Evolutionary conservation across 1,140 invertebrate genomes (phyloP), one percentile per base, ranked within the genome.

Genomic region (Druon quercuslanigerum): DNA sequence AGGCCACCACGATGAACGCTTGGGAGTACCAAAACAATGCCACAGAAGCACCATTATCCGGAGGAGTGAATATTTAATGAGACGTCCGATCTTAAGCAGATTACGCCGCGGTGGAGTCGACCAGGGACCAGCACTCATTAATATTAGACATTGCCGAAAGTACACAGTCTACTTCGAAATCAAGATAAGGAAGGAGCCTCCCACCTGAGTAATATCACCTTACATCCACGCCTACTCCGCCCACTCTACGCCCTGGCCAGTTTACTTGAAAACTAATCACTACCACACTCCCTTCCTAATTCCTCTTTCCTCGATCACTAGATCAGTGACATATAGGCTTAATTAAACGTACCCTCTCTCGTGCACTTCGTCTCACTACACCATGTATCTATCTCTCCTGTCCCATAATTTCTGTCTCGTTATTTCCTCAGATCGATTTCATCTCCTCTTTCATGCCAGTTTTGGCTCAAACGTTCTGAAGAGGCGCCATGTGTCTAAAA

Each of bases 41-140:
- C 54, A 33, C 17, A 50, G 54, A 71, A 71, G 60, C 76, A 60
- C 78, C 75, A 83, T 81, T 76, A 83, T 83, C 66, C 79, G 20
- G 57, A 13, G 11, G 17, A 51, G 17, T 82, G 79, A 84, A 85
- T 86, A 82, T 79, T 84, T 80, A 73, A 84, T 73, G n/a, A 51
- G 54, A 74, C 75, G 78, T 74, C 71, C 75, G 73, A 85, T 85
- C 78, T 85, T 78, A 80, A 85, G 82, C 71, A 83, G 79, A 84
- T 83, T 81, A 85, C 82, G 71, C 54, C 54, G 17, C 33, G 52
- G 19, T 46, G 51, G 75, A 79, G 79, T 56, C 76, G 25, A 16
- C 71, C 71, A 52, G 54, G 71, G 76, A 71, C 73, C 60, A 66
- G 50, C 74, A 80, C 75, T 73, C 82, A 82, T 84, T 82, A 80